Conservation (phyloP, 2,888 invertebrate species). For the Empis stercorea region DNA sequence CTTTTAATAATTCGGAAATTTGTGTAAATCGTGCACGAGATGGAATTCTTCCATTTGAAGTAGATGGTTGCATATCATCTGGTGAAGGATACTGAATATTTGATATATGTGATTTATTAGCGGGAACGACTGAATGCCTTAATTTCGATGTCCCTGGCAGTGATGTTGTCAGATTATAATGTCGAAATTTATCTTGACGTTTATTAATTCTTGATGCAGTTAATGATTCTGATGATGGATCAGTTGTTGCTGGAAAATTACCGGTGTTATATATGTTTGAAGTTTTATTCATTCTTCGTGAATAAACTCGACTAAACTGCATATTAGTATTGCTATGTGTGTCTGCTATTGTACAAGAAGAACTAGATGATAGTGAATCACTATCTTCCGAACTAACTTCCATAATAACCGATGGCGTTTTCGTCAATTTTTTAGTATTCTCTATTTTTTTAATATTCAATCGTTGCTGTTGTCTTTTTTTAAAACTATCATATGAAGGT, state of each 20-base stretch:
- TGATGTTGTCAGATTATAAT: too few relatives aligned
- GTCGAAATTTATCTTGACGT: not conserved
- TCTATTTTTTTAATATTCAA: not conserved
- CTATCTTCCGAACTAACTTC: conserved; percentile 21
- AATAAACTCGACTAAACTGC: conserved; percentile 15
- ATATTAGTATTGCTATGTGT: conserved; percentile 15
- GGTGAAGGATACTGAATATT: too few relatives aligned
- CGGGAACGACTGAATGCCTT: too few relatives aligned
- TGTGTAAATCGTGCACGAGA: conserved; percentile 21
- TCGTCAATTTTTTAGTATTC: not conserved
- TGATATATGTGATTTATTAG: too few relatives aligned
- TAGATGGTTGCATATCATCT: not conserved
- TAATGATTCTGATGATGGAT: not conserved
- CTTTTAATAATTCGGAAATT: conserved; percentile 21
- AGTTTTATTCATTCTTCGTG: conserved; percentile 7
- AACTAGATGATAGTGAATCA: conserved; percentile 1
- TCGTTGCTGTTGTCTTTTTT: not conserved
- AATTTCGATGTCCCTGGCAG: too few relatives aligned
- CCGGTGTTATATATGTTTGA: not conserved
- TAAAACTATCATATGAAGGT: not conserved
- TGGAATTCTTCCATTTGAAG: not conserved
- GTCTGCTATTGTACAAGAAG: conserved; percentile 13
- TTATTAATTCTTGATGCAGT: not conserved
- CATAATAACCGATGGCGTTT: conserved; percentile 13
- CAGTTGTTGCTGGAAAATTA: not conserved